Evolutionary conservation across 2,113 vertebrate genomes (phyloP).

Genomic region (Misgurnus mizolepis): DNA sequence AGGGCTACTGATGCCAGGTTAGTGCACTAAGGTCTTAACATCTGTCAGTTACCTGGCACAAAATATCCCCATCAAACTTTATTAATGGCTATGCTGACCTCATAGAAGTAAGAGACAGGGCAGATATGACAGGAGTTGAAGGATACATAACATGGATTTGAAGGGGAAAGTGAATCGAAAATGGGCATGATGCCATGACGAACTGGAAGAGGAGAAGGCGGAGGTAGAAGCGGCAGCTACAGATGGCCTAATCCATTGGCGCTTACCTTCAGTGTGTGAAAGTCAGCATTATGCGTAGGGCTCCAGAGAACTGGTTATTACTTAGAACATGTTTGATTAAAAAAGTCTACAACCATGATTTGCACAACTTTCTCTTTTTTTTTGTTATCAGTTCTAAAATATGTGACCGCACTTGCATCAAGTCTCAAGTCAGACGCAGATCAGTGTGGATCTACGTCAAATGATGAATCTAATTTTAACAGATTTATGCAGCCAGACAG

Average conservation of each 20-base stretch:
- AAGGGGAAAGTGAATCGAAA: not conserved
- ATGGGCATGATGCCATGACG: not conserved
- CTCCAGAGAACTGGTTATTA: too few relatives aligned
- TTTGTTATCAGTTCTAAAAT: too few relatives aligned
- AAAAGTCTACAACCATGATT: too few relatives aligned
- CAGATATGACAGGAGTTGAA: slow-evolving; percentile 2
- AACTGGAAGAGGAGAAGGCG: not conserved
- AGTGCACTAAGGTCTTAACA: slow-evolving; percentile 1
- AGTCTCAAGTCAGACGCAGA: not conserved
- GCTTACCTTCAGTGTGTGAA: slow-evolving; percentile 29
- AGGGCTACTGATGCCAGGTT: slow-evolving; percentile 14
- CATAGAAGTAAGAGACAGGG: not conserved
- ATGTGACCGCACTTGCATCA: not conserved
- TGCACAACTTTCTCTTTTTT: too few relatives aligned
- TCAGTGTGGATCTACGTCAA: not conserved
- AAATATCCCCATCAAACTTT: not conserved
- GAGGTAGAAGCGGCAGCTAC: not conserved
- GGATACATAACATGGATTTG: not conserved
- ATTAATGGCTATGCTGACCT: not conserved
- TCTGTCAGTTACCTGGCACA: not conserved
- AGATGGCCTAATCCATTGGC: slow-evolving; percentile 41
- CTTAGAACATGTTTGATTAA: too few relatives aligned
- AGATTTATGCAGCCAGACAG: slow-evolving; percentile 36
- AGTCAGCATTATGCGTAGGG: slow-evolving; percentile 2
- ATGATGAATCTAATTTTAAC: slow-evolving; percentile 46